Conservation (phyloP, 1,140 invertebrate genomes). For the Apocrypta bakeri region DNA sequence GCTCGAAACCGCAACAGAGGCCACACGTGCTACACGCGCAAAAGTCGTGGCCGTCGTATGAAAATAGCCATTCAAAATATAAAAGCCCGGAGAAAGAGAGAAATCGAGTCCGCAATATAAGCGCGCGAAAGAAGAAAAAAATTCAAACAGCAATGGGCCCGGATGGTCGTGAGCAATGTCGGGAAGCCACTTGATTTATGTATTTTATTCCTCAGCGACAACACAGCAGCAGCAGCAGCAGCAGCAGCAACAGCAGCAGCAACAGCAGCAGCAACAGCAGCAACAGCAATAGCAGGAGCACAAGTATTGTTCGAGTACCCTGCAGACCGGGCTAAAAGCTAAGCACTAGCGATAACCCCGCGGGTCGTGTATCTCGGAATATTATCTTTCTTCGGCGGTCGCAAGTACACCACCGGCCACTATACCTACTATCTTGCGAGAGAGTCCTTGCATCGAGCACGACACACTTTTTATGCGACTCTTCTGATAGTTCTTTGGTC, state of each 20-base stretch:
- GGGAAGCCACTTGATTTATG: conserved; percentile 30
- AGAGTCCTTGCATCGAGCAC: conserved; percentile 6
- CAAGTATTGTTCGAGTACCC: conserved; percentile 2
- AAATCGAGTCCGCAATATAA: neutral
- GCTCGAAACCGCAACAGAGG: neutral
- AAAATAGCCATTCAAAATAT: neutral
- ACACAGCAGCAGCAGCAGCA: neutral
- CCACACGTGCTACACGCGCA: neutral
- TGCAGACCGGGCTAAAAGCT: neutral
- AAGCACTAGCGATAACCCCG: neutral
- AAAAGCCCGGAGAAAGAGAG: no score
- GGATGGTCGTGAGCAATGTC: conserved; percentile 19
- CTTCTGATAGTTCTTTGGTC: no score
- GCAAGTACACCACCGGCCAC: neutral
- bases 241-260: no score
- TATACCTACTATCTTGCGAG: neutral
- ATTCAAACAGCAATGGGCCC: neutral
- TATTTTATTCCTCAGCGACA: conserved; percentile 8
- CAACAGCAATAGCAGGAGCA: no score
- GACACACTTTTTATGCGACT: conserved; percentile 32
- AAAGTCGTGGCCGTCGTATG: neutral
- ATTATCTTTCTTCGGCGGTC: conserved; percentile 11
- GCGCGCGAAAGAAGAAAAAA: neutral
- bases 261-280: no score
- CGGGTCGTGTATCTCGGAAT: conserved; percentile 25